These are phyloP conservation scores for Cotesia glomerata DNA, from an alignment of 1,140 invertebrate genomes.

Conservation along the genomic window DNA sequence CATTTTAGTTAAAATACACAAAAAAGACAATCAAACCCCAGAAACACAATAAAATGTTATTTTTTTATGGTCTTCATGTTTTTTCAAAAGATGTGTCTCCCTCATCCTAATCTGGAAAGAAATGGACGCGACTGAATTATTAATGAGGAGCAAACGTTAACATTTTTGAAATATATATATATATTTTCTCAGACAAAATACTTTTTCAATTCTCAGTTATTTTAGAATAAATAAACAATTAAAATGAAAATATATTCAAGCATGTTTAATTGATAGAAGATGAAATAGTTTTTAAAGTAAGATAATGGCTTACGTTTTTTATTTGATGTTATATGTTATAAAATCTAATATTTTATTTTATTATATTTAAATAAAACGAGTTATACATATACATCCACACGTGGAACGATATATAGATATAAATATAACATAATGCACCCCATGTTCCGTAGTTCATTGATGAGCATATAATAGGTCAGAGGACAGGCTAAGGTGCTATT, in stretches of 20 bases:
- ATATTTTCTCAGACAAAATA: too few relatives aligned
- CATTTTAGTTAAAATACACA: too few relatives aligned
- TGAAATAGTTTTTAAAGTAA: too few relatives aligned
- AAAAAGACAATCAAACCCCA: background rate
- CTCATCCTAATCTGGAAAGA: conserved; percentile 21
- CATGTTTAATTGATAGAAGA: too few relatives aligned
- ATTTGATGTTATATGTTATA: conserved; percentile 26
- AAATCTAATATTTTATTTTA: too few relatives aligned
- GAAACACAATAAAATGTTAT: background rate
- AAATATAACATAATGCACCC: conserved; percentile 36
- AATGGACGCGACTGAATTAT: conserved; percentile 40
- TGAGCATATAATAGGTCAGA: conserved; percentile 50
- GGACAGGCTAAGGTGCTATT: conserved; percentile 31
- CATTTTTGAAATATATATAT: too few relatives aligned
- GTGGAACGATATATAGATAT: too few relatives aligned
- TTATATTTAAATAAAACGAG: too few relatives aligned
- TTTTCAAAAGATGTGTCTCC: conserved; percentile 12
- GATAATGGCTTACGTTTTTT: background rate
- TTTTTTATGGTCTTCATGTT: conserved; percentile 47
- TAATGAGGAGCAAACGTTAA: conserved; percentile 35
- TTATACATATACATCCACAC: too few relatives aligned
- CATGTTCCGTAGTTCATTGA: conserved; percentile 45
- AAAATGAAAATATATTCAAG: too few relatives aligned
- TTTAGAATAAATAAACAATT: too few relatives aligned
- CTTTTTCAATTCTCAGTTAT: too few relatives aligned